These are phyloP conservation scores for Drosophila persimilis DNA, from an alignment of 1,140 invertebrate genomes.

Conservation along the genomic window DNA sequence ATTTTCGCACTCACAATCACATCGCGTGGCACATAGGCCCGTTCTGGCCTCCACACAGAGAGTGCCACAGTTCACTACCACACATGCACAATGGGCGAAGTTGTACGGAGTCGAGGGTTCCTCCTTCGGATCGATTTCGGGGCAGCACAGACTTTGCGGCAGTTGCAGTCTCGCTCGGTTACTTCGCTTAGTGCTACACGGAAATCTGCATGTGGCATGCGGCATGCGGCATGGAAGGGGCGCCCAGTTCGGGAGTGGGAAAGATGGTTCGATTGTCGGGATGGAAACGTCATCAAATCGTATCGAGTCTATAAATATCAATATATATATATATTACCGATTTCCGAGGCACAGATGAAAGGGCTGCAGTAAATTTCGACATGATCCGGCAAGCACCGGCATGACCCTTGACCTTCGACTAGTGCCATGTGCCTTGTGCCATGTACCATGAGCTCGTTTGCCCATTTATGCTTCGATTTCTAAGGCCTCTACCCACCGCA, in stretches of 20 bases:
- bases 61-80: background rate
- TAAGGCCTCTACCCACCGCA: background rate
- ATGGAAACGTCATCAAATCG: conserved; percentile 58
- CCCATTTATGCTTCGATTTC: conserved; percentile 63
- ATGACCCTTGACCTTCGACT: conserved; percentile 76
- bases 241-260: too few species aligned
- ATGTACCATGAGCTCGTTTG: conserved; percentile 14
- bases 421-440: conserved; percentile 49
- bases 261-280: background rate
- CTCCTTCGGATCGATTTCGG: conserved; percentile 66
- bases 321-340: conserved; percentile 27
- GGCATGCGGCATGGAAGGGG: conserved; percentile 13
- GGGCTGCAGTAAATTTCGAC: conserved; percentile 76
- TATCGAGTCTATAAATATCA: conserved; percentile 48
- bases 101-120: conserved; percentile 60
- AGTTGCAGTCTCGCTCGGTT: conserved; percentile 46
- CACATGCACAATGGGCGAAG: conserved; percentile 55
- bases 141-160: conserved; percentile 71
- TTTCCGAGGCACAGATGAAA: conserved; percentile 33
- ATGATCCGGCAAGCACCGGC: conserved; percentile 45
- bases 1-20: conserved; percentile 79
- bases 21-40: conserved; percentile 64
- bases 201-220: conserved; percentile 41
- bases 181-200: conserved; percentile 42
- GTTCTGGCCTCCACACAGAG: conserved; percentile 48